These are phyloP conservation scores for Salvator merianae DNA, from an alignment of 2,113 vertebrate species.

Conservation along the genomic window DNA sequence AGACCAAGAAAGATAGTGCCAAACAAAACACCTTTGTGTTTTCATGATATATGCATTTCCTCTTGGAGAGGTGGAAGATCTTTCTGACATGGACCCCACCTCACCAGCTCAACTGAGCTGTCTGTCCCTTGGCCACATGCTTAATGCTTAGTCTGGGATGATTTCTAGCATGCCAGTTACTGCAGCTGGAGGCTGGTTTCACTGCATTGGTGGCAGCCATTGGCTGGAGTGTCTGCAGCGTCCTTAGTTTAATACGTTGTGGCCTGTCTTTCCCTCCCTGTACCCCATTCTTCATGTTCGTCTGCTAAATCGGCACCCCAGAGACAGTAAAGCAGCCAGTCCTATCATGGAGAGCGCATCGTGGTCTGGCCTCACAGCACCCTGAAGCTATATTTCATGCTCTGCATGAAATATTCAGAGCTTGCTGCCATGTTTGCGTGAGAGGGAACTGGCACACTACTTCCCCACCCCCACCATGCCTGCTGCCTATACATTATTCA, in stretches of 20 bases:
- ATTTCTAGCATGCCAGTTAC: background rate
- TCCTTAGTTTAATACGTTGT: no score
- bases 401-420: conserved; percentile 8
- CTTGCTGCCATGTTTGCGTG: conserved; percentile 18
- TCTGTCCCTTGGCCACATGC: no score
- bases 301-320: background rate
- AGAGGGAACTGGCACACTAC: background rate
- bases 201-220: background rate
- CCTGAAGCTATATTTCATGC: background rate
- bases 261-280: background rate
- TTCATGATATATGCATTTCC: no score
- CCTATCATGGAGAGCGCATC: background rate
- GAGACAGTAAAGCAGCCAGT: background rate
- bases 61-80: no score
- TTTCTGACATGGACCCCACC: background rate
- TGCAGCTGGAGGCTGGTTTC: no score
- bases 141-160: no score
- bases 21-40: no score
- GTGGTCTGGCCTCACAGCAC: background rate
- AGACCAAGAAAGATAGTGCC: no score
- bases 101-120: background rate
- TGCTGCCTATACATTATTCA: background rate
- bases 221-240: background rate
- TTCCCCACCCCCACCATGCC: background rate
- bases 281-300: background rate